Conservation (phyloP, 2,797 vertebrate genomes). For the Schizopygopsis pylzovi region DNA sequence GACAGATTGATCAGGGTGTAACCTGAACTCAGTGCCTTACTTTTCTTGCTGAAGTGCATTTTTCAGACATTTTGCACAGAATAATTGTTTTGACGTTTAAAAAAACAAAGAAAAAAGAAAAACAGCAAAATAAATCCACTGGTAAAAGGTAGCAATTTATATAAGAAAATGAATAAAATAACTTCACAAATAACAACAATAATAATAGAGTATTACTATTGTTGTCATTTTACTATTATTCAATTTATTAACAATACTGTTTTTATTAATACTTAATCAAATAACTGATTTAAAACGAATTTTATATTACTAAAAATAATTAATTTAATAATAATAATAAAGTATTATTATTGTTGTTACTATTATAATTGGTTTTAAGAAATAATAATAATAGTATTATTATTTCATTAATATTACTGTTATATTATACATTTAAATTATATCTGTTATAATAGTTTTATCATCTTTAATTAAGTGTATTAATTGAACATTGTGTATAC, state of each 20-base stretch:
- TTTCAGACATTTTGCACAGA: background rate
- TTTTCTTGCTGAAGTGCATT: background rate
- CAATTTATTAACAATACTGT: background rate
- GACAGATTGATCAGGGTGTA: constrained; percentile 26
- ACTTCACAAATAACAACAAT: background rate
- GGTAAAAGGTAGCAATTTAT: background rate
- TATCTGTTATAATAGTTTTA: background rate
- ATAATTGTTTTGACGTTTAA: background rate
- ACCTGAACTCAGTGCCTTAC: constrained; percentile 1
- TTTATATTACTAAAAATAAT: background rate
- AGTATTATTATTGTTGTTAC: background rate
- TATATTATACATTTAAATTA: no score
- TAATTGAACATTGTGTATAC: background rate
- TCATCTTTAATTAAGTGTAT: background rate
- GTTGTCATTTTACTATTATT: background rate
- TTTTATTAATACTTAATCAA: background rate
- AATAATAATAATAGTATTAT: background rate
- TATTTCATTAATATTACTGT: background rate
- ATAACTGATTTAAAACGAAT: background rate
- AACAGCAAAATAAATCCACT: background rate
- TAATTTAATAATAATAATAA: background rate
- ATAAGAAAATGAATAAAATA: background rate
- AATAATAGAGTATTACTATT: background rate
- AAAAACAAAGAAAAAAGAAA: background rate
- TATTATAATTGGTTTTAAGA: background rate